Evolutionary conservation across 2,113 vertebrate species (phyloP), one percentile per base, ranked within the genome.

Genomic region (Toxotes jaculatrix): DNA sequence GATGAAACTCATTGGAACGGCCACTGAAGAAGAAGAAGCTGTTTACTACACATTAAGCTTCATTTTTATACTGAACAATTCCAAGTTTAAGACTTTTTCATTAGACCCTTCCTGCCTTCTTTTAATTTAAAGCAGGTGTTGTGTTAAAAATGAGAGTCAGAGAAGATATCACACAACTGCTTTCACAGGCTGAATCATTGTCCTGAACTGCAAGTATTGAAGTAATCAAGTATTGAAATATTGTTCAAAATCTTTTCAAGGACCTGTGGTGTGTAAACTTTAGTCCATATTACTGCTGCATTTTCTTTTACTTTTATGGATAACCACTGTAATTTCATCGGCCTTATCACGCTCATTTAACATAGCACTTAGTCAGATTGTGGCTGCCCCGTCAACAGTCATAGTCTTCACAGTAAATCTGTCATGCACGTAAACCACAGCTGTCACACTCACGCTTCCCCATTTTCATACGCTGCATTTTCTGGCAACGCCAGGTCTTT

Each of bases 341-440:
- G 61, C 57, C 77, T 49, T 5, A 79, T 86, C 76, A 17, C 4
- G 17, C 81, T 84, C 65, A 74, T 87, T 87, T 65, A 80, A 60
- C 66, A 42, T 9, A 51, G 59, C 75, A 65, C 67, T 82, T 72
- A 73, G 80, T 43, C 47, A 77, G 74, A 85, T 77, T 51, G 57
- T 31, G 72, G 43, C 70, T 57, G 3, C 27, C 47, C 40, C 61
- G 12, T 62, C 77, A 69, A 47, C 78, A 51, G 32, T 51, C 53
- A 2, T 47, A 32, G 55, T 79, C 67, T 64, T 86, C 76, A 43
- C 78, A 63, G 56, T 84, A 63, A 87, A 82, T 86, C 87, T 79
- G 80, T 83, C 88, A 60, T 56, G 74, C 80, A 63, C 75, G 63
- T 83, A 82, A 86, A 84, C 43, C 73, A 38, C 85, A 87, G 77